Evolutionary conservation across 1,140 invertebrate genomes (phyloP).

Genomic region (Laupala kohalensis): DNA sequence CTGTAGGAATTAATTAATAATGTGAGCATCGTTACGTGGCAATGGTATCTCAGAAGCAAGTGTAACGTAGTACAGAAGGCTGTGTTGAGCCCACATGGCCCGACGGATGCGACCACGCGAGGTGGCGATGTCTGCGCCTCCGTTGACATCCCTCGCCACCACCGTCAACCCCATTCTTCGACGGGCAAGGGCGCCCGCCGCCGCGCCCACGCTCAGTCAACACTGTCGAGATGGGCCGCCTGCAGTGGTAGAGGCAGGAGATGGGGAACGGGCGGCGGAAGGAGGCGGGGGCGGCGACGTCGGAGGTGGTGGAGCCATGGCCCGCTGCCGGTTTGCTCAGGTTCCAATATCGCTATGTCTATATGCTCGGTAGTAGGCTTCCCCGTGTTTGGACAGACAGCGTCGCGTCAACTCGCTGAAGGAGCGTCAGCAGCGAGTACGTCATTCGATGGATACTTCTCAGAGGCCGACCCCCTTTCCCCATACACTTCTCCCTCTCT

Average conservation of each 20-base stretch:
- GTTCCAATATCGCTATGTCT: neutral
- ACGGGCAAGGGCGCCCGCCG: too few species aligned
- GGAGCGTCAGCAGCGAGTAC: neutral
- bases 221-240: neutral
- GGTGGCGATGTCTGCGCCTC: neutral
- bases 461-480: too few species aligned
- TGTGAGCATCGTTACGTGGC: too few species aligned
- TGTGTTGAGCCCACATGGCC: too few species aligned
- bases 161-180: neutral
- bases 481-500: too few species aligned
- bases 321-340: neutral
- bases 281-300: too few species aligned
- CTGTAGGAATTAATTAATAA: too few species aligned
- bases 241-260: neutral
- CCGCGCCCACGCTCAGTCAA: neutral
- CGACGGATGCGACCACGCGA: too few species aligned
- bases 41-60: too few species aligned
- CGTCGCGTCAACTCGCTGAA: neutral
- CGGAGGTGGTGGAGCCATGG: neutral
- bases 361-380: neutral
- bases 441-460: neutral
- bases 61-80: too few species aligned
- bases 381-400: neutral
- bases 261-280: too few species aligned
- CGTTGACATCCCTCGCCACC: neutral